Evolutionary conservation across 1,140 invertebrate genomes (phyloP).

Genomic region (Drosophila azteca): DNA sequence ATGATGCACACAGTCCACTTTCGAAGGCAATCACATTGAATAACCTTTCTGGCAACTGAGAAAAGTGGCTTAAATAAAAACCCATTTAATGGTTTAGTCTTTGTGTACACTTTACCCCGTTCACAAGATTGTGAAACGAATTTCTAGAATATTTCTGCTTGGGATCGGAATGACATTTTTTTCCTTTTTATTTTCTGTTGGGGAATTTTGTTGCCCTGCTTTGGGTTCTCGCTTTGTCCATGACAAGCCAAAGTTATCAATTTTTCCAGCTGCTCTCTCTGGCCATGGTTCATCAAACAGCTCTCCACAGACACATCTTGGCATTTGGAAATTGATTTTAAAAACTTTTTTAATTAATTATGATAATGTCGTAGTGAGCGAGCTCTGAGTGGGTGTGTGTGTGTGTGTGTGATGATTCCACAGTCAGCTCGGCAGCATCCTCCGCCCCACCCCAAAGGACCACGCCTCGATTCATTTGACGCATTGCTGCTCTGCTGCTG

Average conservation of each 20-base stretch:
- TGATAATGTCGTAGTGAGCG: conserved; percentile 71
- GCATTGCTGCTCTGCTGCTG: conserved; percentile 36
- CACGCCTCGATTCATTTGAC: conserved; percentile 55
- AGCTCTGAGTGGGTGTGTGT: conserved; percentile 2
- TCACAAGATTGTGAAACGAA: conserved; percentile 25
- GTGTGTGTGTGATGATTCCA: conserved; percentile 1
- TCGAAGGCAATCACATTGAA: too few relatives aligned
- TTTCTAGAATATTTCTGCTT: conserved; percentile 27
- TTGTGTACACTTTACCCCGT: not conserved
- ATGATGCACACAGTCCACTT: too few relatives aligned
- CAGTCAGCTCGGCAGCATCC: not conserved
- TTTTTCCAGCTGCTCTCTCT: conserved; percentile 40
- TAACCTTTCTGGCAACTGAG: not conserved
- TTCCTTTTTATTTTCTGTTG: conserved; percentile 15
- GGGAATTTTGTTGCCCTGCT: conserved; percentile 22
- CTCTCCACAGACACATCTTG: conserved; percentile 61
- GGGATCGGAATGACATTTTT: conserved; percentile 21
- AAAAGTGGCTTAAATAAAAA: conserved; percentile 16
- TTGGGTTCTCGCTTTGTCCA: conserved; percentile 18
- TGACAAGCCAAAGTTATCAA: conserved; percentile 52
- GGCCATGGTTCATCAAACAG: conserved; percentile 72
- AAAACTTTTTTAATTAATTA: conserved; percentile 82
- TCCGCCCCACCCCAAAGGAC: conserved; percentile 2
- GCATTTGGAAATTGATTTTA: conserved; percentile 80
- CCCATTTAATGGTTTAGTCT: not conserved